phyloP scores from a whole-genome alignment of 2,113 vertebrate species.

The Electrona antarctica region DNA sequence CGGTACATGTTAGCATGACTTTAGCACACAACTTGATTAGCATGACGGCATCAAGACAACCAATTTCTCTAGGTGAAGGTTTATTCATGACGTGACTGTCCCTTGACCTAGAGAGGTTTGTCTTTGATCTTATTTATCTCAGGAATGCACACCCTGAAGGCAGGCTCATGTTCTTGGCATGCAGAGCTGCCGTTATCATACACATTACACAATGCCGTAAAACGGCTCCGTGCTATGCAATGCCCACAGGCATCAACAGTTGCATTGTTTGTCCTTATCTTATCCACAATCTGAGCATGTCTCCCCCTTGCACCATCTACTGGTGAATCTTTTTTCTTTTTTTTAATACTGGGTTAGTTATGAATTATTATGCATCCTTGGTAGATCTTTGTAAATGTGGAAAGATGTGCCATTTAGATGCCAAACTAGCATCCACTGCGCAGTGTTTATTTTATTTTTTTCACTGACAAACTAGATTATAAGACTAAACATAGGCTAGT shows the following conservation, averaged over 20 bases:
- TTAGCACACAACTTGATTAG: no score
- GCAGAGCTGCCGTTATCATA: background rate
- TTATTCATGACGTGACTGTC: no score
- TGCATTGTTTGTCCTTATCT: constrained; percentile 10
- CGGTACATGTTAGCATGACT: no score
- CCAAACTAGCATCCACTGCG: no score
- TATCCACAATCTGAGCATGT: background rate
- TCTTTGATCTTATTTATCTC: constrained; percentile 6
- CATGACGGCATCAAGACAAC: no score
- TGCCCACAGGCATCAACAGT: background rate
- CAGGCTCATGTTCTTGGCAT: constrained; percentile 1
- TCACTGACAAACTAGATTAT: no score
- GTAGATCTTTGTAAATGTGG: background rate
- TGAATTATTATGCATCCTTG: background rate
- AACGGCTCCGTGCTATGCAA: background rate
- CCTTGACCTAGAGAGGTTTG: background rate
- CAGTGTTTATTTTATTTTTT: no score
- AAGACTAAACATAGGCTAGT: no score
- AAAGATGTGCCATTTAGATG: background rate
- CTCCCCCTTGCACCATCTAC: constrained; percentile 41
- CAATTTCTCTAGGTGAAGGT: no score
- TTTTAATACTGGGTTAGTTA: background rate
- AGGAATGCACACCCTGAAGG: constrained; percentile 15
- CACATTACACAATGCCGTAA: background rate
- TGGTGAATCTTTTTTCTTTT: constrained; percentile 12